These are phyloP conservation scores for Pterocles gutturalis DNA, from an alignment of 2,113 vertebrate genomes.

Conservation along the genomic window DNA sequence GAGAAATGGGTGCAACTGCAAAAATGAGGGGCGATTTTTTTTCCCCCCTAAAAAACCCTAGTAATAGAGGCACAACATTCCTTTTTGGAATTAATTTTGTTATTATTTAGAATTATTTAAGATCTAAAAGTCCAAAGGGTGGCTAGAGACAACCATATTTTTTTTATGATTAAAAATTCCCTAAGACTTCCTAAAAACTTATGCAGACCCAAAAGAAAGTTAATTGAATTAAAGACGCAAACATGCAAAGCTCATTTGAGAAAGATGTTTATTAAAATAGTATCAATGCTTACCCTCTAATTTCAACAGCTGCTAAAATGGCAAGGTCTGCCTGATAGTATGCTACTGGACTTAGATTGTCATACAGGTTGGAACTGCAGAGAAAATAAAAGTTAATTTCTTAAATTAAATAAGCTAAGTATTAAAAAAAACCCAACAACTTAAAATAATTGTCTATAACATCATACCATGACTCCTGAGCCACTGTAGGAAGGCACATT, in stretches of 20 bases:
- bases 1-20: background rate
- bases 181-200: background rate
- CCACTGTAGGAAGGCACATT: background rate
- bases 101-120: background rate
- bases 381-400: background rate
- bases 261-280: background rate
- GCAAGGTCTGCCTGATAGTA: slow-evolving; percentile 87
- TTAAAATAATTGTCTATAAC: background rate
- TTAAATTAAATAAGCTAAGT: background rate
- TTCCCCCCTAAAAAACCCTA: background rate
- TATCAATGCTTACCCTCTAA: slow-evolving; percentile 87
- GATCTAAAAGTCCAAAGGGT: background rate
- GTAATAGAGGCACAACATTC: background rate
- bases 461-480: background rate
- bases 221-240: background rate
- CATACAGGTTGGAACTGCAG: slow-evolving; percentile 91
- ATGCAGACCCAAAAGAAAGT: background rate
- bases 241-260: background rate
- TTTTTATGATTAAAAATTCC: background rate
- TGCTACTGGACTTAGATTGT: slow-evolving; percentile 85
- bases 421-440: background rate
- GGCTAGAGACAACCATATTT: background rate
- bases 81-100: background rate
- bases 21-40: background rate
- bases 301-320: slow-evolving; percentile 89